Conservation (phyloP, 2,888 invertebrate genomes). For the Parnassius glacialis region DNA sequence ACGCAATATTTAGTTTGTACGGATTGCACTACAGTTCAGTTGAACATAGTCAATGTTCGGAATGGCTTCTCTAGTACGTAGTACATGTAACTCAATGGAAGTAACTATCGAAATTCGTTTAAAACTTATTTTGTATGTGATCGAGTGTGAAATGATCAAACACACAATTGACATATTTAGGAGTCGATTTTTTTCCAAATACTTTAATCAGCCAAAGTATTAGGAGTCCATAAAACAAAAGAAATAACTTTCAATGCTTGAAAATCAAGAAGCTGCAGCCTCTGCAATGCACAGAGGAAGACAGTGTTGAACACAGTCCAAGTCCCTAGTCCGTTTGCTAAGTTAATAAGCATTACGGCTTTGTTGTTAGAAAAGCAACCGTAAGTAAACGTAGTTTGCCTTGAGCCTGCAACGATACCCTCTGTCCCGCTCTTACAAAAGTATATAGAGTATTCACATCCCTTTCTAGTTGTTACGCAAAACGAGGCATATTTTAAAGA, state of each 20-base stretch:
- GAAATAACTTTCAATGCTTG: conserved; percentile 57
- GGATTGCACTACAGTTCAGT: no score
- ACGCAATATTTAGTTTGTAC: no score
- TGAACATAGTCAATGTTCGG: no score
- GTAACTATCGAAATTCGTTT: no score
- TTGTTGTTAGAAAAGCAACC: conserved; percentile 58
- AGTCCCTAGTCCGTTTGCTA: conserved; percentile 27
- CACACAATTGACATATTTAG: no score
- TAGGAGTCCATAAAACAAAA: conserved; percentile 56
- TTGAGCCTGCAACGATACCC: conserved; percentile 57
- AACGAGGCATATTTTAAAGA: conserved; percentile 44
- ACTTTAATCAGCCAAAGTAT: conserved; percentile 45
- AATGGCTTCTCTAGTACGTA: no score
- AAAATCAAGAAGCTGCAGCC: conserved; percentile 54
- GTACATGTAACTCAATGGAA: no score
- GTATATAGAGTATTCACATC: conserved; percentile 39
- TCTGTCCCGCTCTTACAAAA: conserved; percentile 43
- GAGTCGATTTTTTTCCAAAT: not conserved
- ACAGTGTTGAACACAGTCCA: conserved; percentile 40
- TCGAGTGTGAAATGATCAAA: no score
- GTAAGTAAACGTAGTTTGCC: conserved; percentile 75
- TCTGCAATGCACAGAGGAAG: conserved; percentile 29
- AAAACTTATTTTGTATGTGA: no score
- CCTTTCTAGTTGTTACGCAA: conserved; percentile 46
- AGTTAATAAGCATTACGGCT: conserved; percentile 40